Percentiles rank a stretch among this genome's conserved stretches.
Conservation (phyloP, 2,113 vertebrate genomes). For the Ictidomys tridecemlineatus region DNA sequence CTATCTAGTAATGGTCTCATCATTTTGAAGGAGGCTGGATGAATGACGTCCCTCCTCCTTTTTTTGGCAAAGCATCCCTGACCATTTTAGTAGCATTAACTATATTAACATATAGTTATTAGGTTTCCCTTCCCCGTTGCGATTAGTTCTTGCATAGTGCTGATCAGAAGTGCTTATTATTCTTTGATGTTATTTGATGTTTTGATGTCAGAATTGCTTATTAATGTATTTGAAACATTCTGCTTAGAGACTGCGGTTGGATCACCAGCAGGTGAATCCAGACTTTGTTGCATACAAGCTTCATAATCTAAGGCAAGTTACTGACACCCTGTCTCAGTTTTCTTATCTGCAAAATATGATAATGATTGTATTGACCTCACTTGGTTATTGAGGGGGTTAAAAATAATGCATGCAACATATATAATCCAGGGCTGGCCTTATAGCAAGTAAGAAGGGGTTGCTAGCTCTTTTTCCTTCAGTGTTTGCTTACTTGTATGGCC, state of each 20-base stretch:
- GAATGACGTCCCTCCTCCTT: background rate
- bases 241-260: too few species aligned
- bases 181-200: too few species aligned
- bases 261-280: background rate
- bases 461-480: background rate
- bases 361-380: background rate
- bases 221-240: too few species aligned
- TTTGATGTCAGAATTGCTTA: too few species aligned
- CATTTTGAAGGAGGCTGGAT: background rate
- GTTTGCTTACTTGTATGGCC: background rate
- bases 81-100: background rate
- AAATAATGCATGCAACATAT: background rate
- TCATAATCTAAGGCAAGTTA: too few species aligned
- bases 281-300: accelerated
- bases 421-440: background rate
- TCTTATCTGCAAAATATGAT: background rate
- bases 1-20: background rate
- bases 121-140: accelerated
- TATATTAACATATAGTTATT: background rate
- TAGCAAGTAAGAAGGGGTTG: background rate
- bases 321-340: background rate
- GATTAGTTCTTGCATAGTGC: background rate
- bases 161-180: too few species aligned
- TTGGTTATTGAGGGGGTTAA: background rate
- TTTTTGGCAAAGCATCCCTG: background rate